Evolutionary conservation across 1,140 invertebrate genomes (phyloP).

Genomic region (Sesamia nonagrioides): DNA sequence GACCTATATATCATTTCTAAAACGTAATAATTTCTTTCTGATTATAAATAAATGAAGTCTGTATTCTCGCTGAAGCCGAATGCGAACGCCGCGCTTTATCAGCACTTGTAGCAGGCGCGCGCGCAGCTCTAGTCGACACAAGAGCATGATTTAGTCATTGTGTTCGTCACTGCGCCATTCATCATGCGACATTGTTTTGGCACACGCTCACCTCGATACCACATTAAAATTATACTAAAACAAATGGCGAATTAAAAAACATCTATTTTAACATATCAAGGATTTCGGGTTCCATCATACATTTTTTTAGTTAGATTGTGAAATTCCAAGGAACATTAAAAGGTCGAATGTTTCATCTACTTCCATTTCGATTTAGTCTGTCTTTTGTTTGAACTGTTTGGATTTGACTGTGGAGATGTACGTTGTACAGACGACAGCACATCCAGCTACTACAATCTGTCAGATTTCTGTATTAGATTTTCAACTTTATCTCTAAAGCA

Average conservation of each 20-base stretch:
- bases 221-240: constrained; percentile 58
- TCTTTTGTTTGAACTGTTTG: constrained; percentile 59
- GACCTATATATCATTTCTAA: too few relatives aligned
- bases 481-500: too few relatives aligned
- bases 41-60: not conserved
- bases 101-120: not conserved
- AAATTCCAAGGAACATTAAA: constrained; percentile 56
- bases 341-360: constrained; percentile 62
- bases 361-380: constrained; percentile 61
- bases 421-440: too few relatives aligned
- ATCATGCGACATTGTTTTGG: constrained; percentile 64
- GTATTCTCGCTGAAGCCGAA: not conserved
- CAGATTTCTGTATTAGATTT: too few relatives aligned
- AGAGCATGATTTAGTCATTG: not conserved
- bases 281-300: constrained; percentile 21
- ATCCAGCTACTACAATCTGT: too few relatives aligned
- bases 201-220: constrained; percentile 62
- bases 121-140: not conserved
- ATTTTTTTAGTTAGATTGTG: constrained; percentile 30
- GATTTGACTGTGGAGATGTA: constrained; percentile 48
- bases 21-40: too few relatives aligned
- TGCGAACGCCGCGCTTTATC: too few relatives aligned
- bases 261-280: constrained; percentile 63
- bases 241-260: constrained; percentile 61
- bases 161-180: constrained; percentile 43